phyloP scores from a whole-genome alignment of 1,140 invertebrate species.

The Drosophila melanogaster region DNA sequence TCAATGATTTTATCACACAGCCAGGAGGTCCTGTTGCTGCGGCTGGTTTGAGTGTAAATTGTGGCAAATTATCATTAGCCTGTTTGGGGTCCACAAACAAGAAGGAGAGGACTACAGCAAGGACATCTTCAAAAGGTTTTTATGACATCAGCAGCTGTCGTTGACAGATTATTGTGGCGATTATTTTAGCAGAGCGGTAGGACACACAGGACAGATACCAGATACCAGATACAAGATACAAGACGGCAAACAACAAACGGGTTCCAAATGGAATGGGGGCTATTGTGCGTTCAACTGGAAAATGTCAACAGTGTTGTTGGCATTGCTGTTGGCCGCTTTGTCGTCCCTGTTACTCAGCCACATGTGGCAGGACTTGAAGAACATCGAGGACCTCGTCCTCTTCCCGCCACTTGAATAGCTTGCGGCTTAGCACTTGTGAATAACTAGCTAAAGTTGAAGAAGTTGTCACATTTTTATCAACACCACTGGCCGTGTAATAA shows the following conservation, averaged over 20 bases:
- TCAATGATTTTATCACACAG: conserved; percentile 84
- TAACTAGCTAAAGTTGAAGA: conserved; percentile 40
- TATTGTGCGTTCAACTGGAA: conserved; percentile 77
- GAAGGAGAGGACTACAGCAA: conserved; percentile 48
- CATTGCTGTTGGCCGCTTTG: conserved; percentile 62
- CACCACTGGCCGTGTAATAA: conserved; percentile 1
- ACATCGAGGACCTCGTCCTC: not conserved
- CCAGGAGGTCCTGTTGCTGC: conserved; percentile 54
- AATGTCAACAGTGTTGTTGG: conserved; percentile 71
- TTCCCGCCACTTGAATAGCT: conserved; percentile 52
- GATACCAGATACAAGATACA: conserved; percentile 33
- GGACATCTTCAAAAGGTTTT: conserved; percentile 84
- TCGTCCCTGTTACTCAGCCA: conserved; percentile 31
- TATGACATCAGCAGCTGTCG: conserved; percentile 84
- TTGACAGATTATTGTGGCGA: conserved; percentile 84
- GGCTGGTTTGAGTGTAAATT: conserved; percentile 76
- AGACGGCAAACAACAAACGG: conserved; percentile 23
- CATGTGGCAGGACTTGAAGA: conserved; percentile 43
- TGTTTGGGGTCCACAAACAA: conserved; percentile 29
- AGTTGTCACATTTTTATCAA: conserved; percentile 53
- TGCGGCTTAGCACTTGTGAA: conserved; percentile 61
- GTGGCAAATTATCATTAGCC: conserved; percentile 84
- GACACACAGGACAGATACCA: conserved; percentile 27
- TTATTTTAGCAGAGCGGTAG: conserved; percentile 71
- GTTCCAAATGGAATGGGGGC: conserved; percentile 25